phyloP scores from a whole-genome alignment of 2,888 invertebrate species.

The Limnephilus lunatus region DNA sequence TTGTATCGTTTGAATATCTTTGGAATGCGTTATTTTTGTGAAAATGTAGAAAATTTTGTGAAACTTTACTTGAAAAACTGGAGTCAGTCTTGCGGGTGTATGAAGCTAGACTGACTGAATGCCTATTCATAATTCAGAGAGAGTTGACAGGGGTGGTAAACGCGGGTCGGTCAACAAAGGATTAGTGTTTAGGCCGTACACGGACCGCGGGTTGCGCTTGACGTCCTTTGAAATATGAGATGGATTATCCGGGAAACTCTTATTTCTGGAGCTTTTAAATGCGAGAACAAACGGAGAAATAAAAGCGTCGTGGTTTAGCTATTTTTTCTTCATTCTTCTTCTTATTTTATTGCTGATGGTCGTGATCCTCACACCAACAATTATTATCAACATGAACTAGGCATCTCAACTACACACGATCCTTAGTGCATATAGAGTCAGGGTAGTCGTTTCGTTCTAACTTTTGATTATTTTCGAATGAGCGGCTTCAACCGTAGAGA shows the following conservation, averaged over 20 bases:
- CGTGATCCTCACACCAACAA: too few species aligned
- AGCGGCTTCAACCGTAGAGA: too few species aligned
- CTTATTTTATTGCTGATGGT: neutral
- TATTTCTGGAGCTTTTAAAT: neutral
- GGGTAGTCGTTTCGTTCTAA: too few species aligned
- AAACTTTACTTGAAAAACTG: conserved; percentile 10
- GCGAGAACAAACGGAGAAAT: neutral
- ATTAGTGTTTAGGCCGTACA: conserved; percentile 42
- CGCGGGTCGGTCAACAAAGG: conserved; percentile 36
- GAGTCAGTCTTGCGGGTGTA: conserved; percentile 31
- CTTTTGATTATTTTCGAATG: too few species aligned
- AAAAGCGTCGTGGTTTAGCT: neutral
- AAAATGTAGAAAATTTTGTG: neutral
- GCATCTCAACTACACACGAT: too few species aligned
- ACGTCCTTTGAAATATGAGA: conserved; percentile 40
- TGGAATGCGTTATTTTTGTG: neutral
- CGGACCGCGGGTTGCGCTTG: conserved; percentile 39
- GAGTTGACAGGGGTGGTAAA: conserved; percentile 45
- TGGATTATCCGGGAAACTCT: conserved; percentile 5
- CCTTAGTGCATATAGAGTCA: too few species aligned
- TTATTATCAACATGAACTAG: too few species aligned
- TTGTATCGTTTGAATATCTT: neutral
- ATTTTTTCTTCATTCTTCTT: neutral
- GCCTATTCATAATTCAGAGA: conserved; percentile 43
- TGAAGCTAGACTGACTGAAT: conserved; percentile 40